Base-by-base conservation (phyloP, 2,888 invertebrate species). In the Spilosoma lubricipeda region DNA sequence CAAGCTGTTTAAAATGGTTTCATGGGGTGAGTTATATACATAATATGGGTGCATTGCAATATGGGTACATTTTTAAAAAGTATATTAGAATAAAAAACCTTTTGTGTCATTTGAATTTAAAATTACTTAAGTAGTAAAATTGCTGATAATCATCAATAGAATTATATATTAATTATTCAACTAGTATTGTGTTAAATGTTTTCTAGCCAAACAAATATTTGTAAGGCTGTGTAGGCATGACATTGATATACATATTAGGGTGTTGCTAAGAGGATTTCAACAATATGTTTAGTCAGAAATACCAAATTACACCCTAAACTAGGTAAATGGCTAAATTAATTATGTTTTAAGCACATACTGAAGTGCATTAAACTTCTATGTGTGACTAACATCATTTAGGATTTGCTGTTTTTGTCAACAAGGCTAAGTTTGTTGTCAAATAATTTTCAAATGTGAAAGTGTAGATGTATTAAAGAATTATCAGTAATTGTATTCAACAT, bases 401-500 rank as follows among this genome's bases (percentile, higher is more conserved):
- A 88, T 82, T 91, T 90, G 80, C 89, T 93, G 89, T 92, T 91
- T 90, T 91, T 91, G 89, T 87, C 82, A 88, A 90, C 89, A 91
- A 86, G 81, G 91, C 91, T 93, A 93, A 91, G 89, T 93, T 93
- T 91, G 88, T 91, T 90, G 92, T 95, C 93, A 93, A 88, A 91
- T 94, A 91, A 92, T 92, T 92, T 92, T 89, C 90, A 90, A 90
- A 90, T 91, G 92, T 94, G 93, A 90, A 93, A 92, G 89, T 93
- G 90, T 95, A 94, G 93, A 87, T 93, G 92, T 94, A 94, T 90
- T 92, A 90, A 94, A 93, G 87, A 92, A 90, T 93, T 92, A 90
- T 93, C 93, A 92, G 91, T 94, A 94, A 70, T 42, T 63, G 42
- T 94, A 94, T 93, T 93, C 88, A 91, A 93, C 89, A 94, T 94